Conservation (phyloP, 2,797 vertebrate species). For the Rhinophrynus dorsalis region DNA sequence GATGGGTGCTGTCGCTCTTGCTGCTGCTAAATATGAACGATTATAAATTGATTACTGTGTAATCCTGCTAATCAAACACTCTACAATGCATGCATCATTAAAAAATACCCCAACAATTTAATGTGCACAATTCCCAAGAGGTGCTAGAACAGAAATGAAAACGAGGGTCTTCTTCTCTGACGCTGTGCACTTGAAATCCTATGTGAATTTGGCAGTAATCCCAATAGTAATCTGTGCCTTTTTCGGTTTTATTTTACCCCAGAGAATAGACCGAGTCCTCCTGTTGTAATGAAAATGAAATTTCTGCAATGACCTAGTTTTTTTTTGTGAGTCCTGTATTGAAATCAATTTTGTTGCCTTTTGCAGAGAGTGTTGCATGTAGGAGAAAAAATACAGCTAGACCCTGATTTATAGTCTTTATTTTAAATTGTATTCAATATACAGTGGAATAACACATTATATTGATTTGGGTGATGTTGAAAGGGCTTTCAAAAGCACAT, state of each 20-base stretch:
- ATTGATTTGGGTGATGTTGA: too few relatives aligned
- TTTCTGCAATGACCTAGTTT: conserved; percentile 43
- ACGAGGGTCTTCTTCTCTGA: background rate
- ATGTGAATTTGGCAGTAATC: conserved; percentile 28
- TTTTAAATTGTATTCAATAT: too few relatives aligned
- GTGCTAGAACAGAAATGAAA: background rate
- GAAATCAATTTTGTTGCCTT: conserved; percentile 13
- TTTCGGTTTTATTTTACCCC: conserved; percentile 33
- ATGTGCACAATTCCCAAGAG: background rate
- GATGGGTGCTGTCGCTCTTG: too few relatives aligned
- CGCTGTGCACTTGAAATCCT: conserved; percentile 13
- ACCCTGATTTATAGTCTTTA: too few relatives aligned
- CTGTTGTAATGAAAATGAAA: conserved; percentile 35
- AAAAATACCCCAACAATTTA: too few relatives aligned
- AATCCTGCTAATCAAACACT: too few relatives aligned
- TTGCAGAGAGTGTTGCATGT: conserved; percentile 1
- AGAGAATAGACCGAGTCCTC: conserved; percentile 20
- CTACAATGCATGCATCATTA: too few relatives aligned
- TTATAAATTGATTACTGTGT: too few relatives aligned
- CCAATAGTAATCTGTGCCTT: conserved; percentile 32
- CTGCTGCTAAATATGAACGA: too few relatives aligned
- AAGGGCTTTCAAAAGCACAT: too few relatives aligned
- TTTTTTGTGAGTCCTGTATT: conserved; percentile 5
- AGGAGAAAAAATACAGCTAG: too few relatives aligned
- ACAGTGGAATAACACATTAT: too few relatives aligned